Conservation (phyloP, 2,797 vertebrate species). For the Okamejei kenojei region DNA sequence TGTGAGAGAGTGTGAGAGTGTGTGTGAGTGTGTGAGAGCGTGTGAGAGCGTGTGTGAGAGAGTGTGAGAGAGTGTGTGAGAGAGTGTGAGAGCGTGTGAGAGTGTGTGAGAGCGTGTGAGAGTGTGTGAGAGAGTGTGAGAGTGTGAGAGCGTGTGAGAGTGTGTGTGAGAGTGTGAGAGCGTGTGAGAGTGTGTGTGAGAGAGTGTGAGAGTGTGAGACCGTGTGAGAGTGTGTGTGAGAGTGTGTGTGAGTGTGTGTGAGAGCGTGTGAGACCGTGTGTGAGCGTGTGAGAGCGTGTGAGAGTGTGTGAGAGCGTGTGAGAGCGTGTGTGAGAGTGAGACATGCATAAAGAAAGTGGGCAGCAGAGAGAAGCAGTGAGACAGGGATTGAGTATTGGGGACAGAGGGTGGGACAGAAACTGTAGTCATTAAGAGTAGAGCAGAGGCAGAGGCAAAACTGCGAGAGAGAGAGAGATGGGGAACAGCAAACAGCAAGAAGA, state of each 20-base stretch:
- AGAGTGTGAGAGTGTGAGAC: too few species aligned
- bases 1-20: too few species aligned
- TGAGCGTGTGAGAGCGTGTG: background rate
- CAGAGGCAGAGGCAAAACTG: background rate
- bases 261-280: background rate
- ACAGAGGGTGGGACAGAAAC: background rate
- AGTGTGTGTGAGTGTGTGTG: background rate
- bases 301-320: background rate
- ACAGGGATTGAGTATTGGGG: too few species aligned
- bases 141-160: background rate
- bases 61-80: too few species aligned
- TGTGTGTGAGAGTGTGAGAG: too few species aligned
- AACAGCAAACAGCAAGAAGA: slow-evolving; percentile 30
- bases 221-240: too few species aligned
- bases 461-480: slow-evolving; percentile 11
- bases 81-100: too few species aligned
- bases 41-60: too few species aligned
- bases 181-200: too few species aligned
- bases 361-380: background rate
- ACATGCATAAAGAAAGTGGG: background rate
- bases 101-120: background rate
- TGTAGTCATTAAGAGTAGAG: slow-evolving; percentile 10
- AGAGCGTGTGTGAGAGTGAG: too few species aligned
- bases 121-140: background rate
- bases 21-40: too few species aligned